Conservation (phyloP, 2,888 invertebrate genomes). For the Didymodactylos carnosus region DNA sequence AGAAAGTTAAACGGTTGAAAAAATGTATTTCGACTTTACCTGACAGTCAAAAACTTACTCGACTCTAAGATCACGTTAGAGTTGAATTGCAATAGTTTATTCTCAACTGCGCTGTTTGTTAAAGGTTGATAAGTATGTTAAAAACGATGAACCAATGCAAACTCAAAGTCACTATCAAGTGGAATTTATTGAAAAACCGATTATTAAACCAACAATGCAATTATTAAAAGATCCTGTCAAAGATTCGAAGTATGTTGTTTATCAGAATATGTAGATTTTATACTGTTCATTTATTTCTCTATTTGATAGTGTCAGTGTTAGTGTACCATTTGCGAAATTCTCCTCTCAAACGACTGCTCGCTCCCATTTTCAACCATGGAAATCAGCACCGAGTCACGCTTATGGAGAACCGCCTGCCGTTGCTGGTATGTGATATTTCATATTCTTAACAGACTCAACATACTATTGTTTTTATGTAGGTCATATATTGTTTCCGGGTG, state of each 20-base stretch:
- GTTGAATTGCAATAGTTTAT: too few relatives aligned
- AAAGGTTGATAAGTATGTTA: too few relatives aligned
- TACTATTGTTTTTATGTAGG: not conserved
- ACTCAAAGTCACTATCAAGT: not conserved
- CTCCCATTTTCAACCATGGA: conserved; percentile 9
- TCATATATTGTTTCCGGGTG: not conserved
- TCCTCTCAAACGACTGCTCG: not conserved
- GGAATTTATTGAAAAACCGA: not conserved
- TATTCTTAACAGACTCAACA: too few relatives aligned
- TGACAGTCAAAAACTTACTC: too few relatives aligned
- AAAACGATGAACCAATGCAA: not conserved
- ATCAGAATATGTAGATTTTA: too few relatives aligned
- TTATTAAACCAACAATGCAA: not conserved
- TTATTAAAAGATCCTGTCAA: not conserved
- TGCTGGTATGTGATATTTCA: conserved; percentile 1
- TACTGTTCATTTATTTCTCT: too few relatives aligned
- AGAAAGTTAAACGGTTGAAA: too few relatives aligned
- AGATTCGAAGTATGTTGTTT: not conserved
- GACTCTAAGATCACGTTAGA: too few relatives aligned
- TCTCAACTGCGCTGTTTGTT: too few relatives aligned
- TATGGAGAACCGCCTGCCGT: conserved; percentile 1
- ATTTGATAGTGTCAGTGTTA: not conserved
- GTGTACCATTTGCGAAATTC: not conserved
- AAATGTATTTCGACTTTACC: too few relatives aligned
- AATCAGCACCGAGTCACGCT: not conserved